phyloP scores from a whole-genome alignment of 2,113 vertebrate species.

The Orcinus orca region DNA sequence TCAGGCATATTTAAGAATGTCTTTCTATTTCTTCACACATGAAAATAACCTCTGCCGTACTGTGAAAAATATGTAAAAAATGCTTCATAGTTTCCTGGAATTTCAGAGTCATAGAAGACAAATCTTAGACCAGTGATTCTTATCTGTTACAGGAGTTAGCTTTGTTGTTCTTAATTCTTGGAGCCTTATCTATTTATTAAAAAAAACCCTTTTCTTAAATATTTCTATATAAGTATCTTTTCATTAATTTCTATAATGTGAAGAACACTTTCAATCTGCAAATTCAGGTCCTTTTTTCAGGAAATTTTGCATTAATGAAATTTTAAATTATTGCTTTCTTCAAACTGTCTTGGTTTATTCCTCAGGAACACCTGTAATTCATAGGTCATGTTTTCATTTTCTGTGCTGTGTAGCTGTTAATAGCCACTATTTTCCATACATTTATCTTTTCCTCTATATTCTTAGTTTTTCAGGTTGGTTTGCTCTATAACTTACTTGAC shows the following conservation, averaged over 20 bases:
- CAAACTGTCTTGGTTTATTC: not conserved
- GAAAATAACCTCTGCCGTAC: not conserved
- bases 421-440: not conserved
- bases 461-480: not conserved
- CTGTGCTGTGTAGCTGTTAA: not conserved
- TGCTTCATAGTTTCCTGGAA: not conserved
- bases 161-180: constrained; percentile 18
- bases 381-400: not conserved
- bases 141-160: not conserved
- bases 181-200: not conserved
- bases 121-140: not conserved
- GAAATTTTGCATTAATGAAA: not conserved
- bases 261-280: not conserved
- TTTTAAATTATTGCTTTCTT: not conserved
- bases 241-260: not conserved
- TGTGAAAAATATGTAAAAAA: constrained; percentile 24
- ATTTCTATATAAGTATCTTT: not conserved
- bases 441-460: not conserved
- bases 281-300: not conserved
- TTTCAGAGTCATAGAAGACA: not conserved
- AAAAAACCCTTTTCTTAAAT: not conserved
- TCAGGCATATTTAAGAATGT: not conserved
- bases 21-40: not conserved
- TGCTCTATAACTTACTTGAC: not conserved
- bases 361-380: not conserved